A percentile compares a stretch with the other conserved stretches of the same genome.
phyloP scores from a whole-genome alignment of 2,113 vertebrate species.

The Tympanuchus pallidicinctus region DNA sequence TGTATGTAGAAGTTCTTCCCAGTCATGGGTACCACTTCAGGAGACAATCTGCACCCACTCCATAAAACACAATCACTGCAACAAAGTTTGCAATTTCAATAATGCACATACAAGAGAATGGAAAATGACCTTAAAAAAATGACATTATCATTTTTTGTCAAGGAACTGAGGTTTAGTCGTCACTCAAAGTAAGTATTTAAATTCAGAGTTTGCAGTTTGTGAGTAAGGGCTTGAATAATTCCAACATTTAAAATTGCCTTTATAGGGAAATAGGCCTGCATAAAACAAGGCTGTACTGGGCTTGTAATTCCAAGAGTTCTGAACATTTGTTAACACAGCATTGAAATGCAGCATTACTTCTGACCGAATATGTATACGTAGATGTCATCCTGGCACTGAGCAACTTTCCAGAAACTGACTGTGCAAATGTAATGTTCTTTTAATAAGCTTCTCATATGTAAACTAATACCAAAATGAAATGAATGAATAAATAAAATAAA shows the following conservation, averaged over 20 bases:
- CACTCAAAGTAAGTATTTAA: background rate
- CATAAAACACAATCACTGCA: background rate
- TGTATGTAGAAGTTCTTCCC: background rate
- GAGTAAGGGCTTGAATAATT: background rate
- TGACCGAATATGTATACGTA: background rate
- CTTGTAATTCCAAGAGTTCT: background rate
- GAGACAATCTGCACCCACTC: background rate
- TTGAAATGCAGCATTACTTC: slow-evolving; percentile 1
- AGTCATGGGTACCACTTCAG: background rate
- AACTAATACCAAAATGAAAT: slow-evolving; percentile 39
- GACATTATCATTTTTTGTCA: background rate
- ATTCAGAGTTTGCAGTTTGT: background rate
- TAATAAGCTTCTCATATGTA: slow-evolving; percentile 54
- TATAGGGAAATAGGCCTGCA: background rate
- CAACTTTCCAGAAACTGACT: slow-evolving; percentile 45
- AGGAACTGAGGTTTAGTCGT: background rate
- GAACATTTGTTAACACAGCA: slow-evolving; percentile 22
- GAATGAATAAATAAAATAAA: background rate
- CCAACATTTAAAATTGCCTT: background rate
- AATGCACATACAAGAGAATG: background rate
- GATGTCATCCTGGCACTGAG: background rate
- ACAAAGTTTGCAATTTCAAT: background rate
- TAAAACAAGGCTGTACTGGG: background rate
- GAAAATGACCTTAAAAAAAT: background rate
- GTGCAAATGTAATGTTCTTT: slow-evolving; percentile 43